A percentile compares a stretch with the other conserved stretches of the same genome.
Conservation (phyloP, 2,888 invertebrate genomes). For the Elgonia sp. region DNA sequence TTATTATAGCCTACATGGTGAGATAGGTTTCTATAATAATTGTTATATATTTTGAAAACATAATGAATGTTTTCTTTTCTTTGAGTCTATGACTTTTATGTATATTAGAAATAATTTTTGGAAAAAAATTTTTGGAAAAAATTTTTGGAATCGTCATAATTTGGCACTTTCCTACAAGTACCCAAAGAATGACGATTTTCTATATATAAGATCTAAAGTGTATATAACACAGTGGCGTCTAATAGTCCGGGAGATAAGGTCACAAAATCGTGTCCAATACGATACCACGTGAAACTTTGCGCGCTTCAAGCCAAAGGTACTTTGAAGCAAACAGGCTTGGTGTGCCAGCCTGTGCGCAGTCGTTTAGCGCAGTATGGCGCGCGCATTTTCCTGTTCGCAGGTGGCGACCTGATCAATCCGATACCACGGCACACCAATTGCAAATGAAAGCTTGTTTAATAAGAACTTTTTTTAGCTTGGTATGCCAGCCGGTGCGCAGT, state of each 20-base stretch:
- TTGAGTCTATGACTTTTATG: too few relatives aligned
- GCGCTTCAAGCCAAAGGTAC: neutral
- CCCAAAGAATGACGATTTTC: too few relatives aligned
- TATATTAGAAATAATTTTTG: too few relatives aligned
- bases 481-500: conserved; percentile 36
- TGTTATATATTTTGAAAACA: too few relatives aligned
- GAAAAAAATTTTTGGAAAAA: too few relatives aligned
- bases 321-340: neutral
- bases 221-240: too few relatives aligned
- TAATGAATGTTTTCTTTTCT: too few relatives aligned
- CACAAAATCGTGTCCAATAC: conserved; percentile 24
- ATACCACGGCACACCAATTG: conserved; percentile 22
- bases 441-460: conserved; percentile 14
- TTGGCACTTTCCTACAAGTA: too few relatives aligned
- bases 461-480: conserved; percentile 10
- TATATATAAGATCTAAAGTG: too few relatives aligned
- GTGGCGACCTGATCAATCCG: conserved; percentile 24
- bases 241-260: conserved; percentile 38
- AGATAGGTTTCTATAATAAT: too few relatives aligned
- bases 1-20: too few relatives aligned
- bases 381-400: conserved; percentile 3
- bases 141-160: too few relatives aligned
- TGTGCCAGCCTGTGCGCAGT: conserved; percentile 39
- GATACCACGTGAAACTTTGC: conserved; percentile 13
- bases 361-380: conserved; percentile 29